Evolutionary conservation across 2,797 vertebrate species (phyloP), one percentile per base, ranked within the genome.

Genomic region (Rhadinocentrus ornatus): DNA sequence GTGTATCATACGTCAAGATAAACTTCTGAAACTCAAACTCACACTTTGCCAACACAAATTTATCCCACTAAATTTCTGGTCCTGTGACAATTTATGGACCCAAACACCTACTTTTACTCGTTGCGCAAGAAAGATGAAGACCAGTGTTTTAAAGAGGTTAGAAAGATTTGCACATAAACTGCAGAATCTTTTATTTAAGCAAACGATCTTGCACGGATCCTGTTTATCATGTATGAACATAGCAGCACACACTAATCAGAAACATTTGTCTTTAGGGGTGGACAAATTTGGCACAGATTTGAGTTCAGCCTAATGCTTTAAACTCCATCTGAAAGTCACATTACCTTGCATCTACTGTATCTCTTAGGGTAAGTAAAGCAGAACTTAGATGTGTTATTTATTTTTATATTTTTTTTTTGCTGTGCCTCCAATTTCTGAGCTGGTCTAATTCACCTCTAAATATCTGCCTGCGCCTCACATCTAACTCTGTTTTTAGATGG

Each of bases 401-500:
- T 31, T 29, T 58, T 22, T 11, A 12, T 37, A 1, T 37, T 35
- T 61, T 24, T 46, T 20, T 46, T 20, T 46, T 60, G 55, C 8
- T 13, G 46, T 34, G n/a, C 58, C 69, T 81, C 50, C 37, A 68
- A 83, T 77, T 66, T 80, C 68, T 71, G 35, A n/a, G 69, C 54
- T n/a, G 31, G 26, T 82, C 73, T 78, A 4, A 0, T 76, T 78
- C 71, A 50, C 24, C 70, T 73, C 54, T 4, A 22, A 26, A 59
- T 54, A 78, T 80, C 59, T 74, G 73, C 60, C 81, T 88, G 71
- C 79, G 61, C 56, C 78, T 89, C 80, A 86, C 69, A 53, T 86
- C 52, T 66, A 62, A 66, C 62, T 55, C 63, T 72, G 75, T 69
- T 73, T 90, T 88, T 88, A 84, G 80, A 84, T 54, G 82, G 82